Percentiles rank a stretch among this genome's conserved stretches.
Conservation (phyloP, 2,113 vertebrate genomes). For the Asarcornis scutulata region DNA sequence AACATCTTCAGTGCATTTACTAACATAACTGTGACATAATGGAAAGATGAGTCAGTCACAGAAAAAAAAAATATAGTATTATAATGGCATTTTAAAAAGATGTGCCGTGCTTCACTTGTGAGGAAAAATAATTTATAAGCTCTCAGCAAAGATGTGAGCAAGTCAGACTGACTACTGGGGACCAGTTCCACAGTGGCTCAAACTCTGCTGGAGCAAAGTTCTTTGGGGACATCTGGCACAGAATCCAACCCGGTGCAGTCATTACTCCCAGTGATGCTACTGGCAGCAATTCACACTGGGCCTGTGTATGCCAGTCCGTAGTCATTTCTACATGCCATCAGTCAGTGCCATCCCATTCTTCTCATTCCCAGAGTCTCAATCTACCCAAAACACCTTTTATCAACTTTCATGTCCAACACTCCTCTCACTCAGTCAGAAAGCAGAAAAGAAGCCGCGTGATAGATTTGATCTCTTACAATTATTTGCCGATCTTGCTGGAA, state of each 20-base stretch:
- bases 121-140: neutral
- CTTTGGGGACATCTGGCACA: neutral
- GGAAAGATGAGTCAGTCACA: conserved; percentile 29
- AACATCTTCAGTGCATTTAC: neutral
- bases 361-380: neutral
- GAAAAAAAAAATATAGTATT: neutral
- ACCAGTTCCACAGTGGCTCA: neutral
- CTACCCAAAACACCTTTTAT: neutral
- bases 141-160: neutral
- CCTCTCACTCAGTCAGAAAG: neutral
- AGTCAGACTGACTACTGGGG: accelerated
- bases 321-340: neutral
- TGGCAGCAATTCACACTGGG: neutral
- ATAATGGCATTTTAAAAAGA: neutral
- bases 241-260: neutral
- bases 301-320: neutral
- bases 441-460: neutral
- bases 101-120: neutral
- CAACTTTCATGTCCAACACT: neutral
- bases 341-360: neutral
- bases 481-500: neutral
- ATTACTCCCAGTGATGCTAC: neutral
- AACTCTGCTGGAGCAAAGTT: neutral
- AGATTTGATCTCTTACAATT: neutral
- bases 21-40: conserved; percentile 37